phyloP scores from a whole-genome alignment of 2,888 invertebrate genomes.

The Rutpela maculata region DNA sequence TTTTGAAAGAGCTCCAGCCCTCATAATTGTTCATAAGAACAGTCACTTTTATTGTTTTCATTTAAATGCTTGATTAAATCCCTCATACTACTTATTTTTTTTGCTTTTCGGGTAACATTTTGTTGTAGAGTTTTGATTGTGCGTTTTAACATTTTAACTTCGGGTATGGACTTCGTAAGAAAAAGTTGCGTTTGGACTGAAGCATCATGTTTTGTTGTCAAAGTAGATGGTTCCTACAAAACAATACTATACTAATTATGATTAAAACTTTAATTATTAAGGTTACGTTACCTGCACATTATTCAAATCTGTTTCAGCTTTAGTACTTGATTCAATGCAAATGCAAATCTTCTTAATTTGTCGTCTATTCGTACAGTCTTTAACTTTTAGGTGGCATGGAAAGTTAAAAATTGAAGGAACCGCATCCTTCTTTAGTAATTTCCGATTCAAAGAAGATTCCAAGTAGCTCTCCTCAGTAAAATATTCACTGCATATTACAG shows the following conservation, averaged over 20 bases:
- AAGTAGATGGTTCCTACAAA: neutral
- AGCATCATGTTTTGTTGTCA: neutral
- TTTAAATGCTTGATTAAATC: neutral
- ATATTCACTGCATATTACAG: conserved; percentile 32
- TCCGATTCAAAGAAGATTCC: conserved; percentile 16
- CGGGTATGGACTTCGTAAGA: neutral
- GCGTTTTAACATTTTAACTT: neutral
- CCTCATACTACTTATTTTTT: neutral
- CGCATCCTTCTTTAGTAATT: conserved; percentile 29
- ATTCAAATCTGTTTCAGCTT: neutral
- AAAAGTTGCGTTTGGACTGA: neutral
- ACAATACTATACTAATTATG: neutral
- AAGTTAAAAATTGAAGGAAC: conserved; percentile 29
- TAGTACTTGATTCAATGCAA: no score
- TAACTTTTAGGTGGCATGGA: conserved; percentile 28
- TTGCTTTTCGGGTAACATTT: neutral
- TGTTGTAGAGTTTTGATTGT: neutral
- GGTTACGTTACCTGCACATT: neutral
- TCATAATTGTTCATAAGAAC: no score
- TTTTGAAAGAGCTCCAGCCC: no score
- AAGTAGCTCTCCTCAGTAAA: conserved; percentile 26
- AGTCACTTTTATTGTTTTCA: neutral
- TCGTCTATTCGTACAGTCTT: neutral
- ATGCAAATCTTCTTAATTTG: neutral
- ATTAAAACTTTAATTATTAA: neutral